These are phyloP conservation scores for Intellagama lesueurii DNA, from an alignment of 2,797 vertebrate genomes.

Conservation along the genomic window DNA sequence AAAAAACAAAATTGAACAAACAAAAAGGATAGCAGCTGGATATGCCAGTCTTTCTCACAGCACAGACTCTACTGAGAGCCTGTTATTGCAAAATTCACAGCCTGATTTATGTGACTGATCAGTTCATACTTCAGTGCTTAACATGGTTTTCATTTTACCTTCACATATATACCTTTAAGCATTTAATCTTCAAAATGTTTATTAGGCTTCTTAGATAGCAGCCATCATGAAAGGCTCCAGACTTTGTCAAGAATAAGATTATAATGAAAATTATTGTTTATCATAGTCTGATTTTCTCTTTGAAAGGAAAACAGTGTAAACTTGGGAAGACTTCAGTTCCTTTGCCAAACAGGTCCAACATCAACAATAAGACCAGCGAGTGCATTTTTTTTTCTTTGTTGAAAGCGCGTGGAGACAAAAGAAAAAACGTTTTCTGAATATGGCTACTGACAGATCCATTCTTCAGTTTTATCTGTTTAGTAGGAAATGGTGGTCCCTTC, in stretches of 20 bases:
- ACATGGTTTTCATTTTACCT: slow-evolving; percentile 57
- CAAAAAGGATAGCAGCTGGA: slow-evolving; percentile 10
- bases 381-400: not conserved
- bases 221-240: slow-evolving; percentile 76
- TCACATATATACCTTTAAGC: slow-evolving; percentile 53
- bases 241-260: slow-evolving; percentile 76
- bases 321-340: slow-evolving; percentile 58
- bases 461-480: slow-evolving; percentile 72
- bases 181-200: slow-evolving; percentile 73
- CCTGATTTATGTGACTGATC: slow-evolving; percentile 1
- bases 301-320: slow-evolving; percentile 57
- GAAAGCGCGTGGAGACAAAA: not conserved
- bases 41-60: slow-evolving; percentile 23
- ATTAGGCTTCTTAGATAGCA: slow-evolving; percentile 75
- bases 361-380: slow-evolving; percentile 46
- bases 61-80: not conserved
- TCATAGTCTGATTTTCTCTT: slow-evolving; percentile 73
- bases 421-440: slow-evolving; percentile 18
- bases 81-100: not conserved
- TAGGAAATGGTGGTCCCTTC: slow-evolving; percentile 60
- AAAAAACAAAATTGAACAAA: too few relatives aligned
- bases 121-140: slow-evolving; percentile 51
- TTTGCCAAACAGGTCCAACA: slow-evolving; percentile 17
- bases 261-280: slow-evolving; percentile 71
- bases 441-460: slow-evolving; percentile 53